phyloP scores from a whole-genome alignment of 2,888 invertebrate genomes.

The Orthosia gothica region DNA sequence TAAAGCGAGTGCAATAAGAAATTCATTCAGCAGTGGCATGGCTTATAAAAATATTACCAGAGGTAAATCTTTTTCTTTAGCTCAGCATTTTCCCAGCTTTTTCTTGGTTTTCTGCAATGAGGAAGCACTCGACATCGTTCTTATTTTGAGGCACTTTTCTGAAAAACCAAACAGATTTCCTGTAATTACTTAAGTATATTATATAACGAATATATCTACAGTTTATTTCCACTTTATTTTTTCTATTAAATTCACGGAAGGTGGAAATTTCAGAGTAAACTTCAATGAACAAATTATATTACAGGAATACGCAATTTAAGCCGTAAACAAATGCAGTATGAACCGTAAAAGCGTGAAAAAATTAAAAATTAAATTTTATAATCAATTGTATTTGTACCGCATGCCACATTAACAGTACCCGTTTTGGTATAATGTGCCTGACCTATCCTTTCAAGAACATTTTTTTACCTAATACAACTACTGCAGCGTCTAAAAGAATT shows the following conservation, averaged over 20 bases:
- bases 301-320: not conserved
- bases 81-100: not conserved
- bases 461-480: no score
- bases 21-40: not conserved
- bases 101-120: not conserved
- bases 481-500: not conserved
- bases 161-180: not conserved
- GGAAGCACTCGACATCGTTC: not conserved
- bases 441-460: no score
- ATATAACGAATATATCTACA: no score
- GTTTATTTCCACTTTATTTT: not conserved
- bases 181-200: not conserved
- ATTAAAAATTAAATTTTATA: no score
- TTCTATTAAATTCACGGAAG: not conserved
- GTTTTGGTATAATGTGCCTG: no score
- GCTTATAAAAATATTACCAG: constrained; percentile 19
- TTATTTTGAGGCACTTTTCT: not conserved
- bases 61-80: constrained; percentile 13
- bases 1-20: constrained; percentile 12
- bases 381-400: no score
- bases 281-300: not conserved
- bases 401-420: no score
- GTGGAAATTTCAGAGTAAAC: not conserved
- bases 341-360: no score
- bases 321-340: no score